A percentile compares a stretch with the other conserved stretches of the same genome.
phyloP scores from a whole-genome alignment of 2,888 invertebrate genomes.

The Stenodema calcarata region DNA sequence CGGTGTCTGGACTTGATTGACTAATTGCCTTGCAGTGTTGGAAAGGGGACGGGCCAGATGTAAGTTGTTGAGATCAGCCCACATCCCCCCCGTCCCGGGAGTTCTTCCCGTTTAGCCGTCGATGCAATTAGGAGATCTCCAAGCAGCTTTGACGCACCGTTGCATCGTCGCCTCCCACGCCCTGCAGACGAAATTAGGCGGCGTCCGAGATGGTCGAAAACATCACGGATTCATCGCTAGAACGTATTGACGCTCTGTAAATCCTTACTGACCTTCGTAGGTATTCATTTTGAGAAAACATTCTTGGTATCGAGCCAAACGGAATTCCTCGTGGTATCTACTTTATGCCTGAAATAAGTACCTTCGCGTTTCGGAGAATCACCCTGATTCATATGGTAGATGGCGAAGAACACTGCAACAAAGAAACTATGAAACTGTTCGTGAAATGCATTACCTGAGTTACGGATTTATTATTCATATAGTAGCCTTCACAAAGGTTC shows the following conservation, averaged over 20 bases:
- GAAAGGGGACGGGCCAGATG: not conserved
- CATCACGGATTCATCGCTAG: not conserved
- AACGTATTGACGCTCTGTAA: not conserved
- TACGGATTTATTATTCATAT: no score
- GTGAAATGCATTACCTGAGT: no score
- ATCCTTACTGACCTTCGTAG: not conserved
- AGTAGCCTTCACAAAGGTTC: no score
- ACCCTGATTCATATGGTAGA: no score
- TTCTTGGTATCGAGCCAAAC: not conserved
- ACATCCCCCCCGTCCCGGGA: not conserved
- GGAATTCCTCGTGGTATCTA: no score
- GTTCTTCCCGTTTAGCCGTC: not conserved
- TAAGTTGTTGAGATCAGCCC: not conserved
- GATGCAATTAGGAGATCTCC: not conserved
- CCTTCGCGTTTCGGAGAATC: no score
- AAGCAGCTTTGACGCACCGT: not conserved
- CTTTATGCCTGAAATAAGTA: no score
- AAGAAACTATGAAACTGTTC: no score
- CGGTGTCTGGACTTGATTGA: not conserved
- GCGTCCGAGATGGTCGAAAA: not conserved
- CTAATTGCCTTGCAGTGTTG: not conserved
- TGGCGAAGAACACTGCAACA: no score
- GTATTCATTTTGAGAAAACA: not conserved
- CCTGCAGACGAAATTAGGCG: not conserved
- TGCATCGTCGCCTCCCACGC: not conserved